These are phyloP conservation scores for Grallaria varia DNA, from an alignment of 2,113 vertebrate genomes.

Conservation along the genomic window DNA sequence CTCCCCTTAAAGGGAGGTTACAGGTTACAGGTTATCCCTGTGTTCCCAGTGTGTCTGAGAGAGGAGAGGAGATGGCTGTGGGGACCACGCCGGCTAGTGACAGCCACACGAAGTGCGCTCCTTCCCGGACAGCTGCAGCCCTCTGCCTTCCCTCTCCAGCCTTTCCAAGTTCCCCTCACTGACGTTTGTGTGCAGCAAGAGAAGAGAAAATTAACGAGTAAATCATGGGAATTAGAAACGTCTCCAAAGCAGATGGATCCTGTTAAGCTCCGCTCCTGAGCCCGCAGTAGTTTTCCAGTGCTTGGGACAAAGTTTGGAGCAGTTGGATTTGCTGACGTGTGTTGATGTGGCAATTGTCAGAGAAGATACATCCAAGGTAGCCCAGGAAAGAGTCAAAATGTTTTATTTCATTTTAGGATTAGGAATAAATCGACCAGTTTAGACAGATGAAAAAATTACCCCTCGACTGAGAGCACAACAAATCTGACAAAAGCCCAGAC, in stretches of 20 bases:
- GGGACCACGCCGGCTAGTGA: constrained; percentile 31
- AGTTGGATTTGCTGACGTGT: not conserved
- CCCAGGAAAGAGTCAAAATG: not conserved
- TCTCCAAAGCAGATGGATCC: constrained; percentile 29
- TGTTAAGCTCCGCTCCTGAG: not conserved
- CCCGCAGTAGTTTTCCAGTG: not conserved
- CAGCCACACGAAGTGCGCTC: not conserved
- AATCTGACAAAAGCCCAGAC: not conserved
- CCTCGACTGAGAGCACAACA: not conserved
- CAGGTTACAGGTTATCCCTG: too few species aligned
- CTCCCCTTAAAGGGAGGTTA: not conserved
- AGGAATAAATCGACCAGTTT: not conserved
- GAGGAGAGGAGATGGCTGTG: not conserved
- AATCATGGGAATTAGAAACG: not conserved
- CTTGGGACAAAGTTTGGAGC: not conserved
- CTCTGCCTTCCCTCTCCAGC: not conserved
- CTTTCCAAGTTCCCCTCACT: not conserved
- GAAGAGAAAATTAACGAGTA: not conserved
- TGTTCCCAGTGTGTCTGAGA: not conserved
- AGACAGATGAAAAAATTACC: not conserved
- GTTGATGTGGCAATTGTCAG: not conserved
- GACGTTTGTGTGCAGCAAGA: not conserved
- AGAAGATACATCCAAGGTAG: not conserved
- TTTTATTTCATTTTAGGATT: not conserved
- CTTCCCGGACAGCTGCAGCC: not conserved